Evolutionary conservation across 2,113 vertebrate species (phyloP).

Genomic region (Centropus unirufus): DNA sequence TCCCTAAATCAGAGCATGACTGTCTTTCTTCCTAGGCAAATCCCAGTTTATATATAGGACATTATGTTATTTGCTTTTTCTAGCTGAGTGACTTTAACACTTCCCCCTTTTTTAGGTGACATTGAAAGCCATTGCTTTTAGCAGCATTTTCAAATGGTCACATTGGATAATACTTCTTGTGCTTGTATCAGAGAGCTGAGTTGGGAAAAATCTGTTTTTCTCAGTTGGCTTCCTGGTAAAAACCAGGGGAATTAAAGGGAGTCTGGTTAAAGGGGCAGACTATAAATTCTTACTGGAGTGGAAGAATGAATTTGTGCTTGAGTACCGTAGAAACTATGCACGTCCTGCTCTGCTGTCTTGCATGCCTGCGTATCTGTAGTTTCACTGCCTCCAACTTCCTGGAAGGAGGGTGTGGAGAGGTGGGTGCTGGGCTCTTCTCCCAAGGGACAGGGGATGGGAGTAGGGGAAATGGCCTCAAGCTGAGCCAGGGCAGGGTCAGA

Average conservation of each 20-base stretch:
- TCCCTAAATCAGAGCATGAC: not conserved
- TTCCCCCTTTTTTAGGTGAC: not conserved
- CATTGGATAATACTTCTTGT: not conserved
- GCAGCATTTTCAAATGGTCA: not conserved
- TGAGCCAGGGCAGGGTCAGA: no score
- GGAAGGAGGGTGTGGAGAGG: no score
- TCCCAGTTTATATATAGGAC: not conserved
- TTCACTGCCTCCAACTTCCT: no score
- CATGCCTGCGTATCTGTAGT: no score
- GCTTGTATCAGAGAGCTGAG: not conserved
- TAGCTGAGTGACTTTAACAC: not conserved
- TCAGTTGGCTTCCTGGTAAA: not conserved
- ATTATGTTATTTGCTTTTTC: not conserved
- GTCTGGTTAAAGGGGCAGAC: not conserved
- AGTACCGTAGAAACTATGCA: not conserved
- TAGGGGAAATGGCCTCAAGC: no score
- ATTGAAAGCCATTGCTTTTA: conserved; percentile 17
- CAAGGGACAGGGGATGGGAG: no score
- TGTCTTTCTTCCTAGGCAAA: not conserved
- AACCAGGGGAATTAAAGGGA: not conserved
- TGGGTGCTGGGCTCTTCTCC: no score
- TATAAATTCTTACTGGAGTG: not conserved
- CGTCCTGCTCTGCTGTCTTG: not conserved
- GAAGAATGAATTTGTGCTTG: not conserved
- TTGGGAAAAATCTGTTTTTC: not conserved